Base-by-base conservation (phyloP, 2,888 invertebrate genomes). In the Lobophora halterata region DNA sequence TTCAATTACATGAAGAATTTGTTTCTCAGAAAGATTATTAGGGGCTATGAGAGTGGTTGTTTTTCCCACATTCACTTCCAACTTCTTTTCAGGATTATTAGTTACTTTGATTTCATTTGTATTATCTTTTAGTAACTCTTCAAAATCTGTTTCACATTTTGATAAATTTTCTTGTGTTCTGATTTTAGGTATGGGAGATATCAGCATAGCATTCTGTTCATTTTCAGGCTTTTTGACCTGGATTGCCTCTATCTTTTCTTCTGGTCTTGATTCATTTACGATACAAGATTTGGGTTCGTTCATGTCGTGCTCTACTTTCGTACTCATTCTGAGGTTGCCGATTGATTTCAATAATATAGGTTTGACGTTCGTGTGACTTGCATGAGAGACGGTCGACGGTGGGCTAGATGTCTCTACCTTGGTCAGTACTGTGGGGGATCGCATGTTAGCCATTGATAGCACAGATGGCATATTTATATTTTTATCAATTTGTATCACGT, bases 141-240 rank as follows among this genome's bases (percentile, higher is more conserved):
- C 88, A 58, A 87, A 88, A 60, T 88, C 88, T 19, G 87, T 88
- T 55, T 79, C 86, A 63, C 80, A 77, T 68, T 86, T 86, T 5
- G 65, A 23, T 42, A 58, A 51, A 43, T 55, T 60, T 32, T 75
- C 78, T 23, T 32, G 46, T 6, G 17, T 7, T 16, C 12, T 28
- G 3, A 21, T 14, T 18, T 25, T 37, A 27, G 32, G 11, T 24
- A 28, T 5, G 0, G 29, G 23, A 3, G 58, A 32, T 43, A 67
- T 67, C 3, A 44, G 36, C 24, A 27, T 37, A 26, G 62, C 62
- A 40, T 54, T 59, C 43, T 63, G 59, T 42, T 69, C 67, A 35
- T 61, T 64, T 6, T 45, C 31, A 11, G 40, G 9, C 21, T 65
- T 64, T 40, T 44, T 49, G 5, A 48, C 19, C 9, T 40, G 39